Base-by-base conservation (phyloP, 2,113 vertebrate species). In the Ceyx melanurus region DNA sequence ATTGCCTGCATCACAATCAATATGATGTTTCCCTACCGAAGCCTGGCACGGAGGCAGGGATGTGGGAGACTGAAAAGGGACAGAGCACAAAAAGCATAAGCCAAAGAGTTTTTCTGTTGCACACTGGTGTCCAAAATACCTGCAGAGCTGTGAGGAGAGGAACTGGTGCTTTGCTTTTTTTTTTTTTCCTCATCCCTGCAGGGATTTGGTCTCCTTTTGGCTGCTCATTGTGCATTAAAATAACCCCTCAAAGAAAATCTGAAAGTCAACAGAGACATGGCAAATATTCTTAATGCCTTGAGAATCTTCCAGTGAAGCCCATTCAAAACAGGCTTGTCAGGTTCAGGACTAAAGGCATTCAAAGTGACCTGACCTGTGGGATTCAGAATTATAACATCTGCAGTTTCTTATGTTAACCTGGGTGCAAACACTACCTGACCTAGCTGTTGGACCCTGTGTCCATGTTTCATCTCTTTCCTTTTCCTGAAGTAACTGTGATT, bases 1-100 rank as follows among this genome's bases (percentile, higher is more conserved):
- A 97, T 92, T 96, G 95, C 95, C 91, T 96, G 89, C 93, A 96
- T 96, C 96, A 96, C 96, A 97, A 94, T 98, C 97, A 95, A 89
- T 97, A 97, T 54, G 73, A 95, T 97, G 96, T 96, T 97, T 96
- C 97, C 60, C 68, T 62, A 58, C 94, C 2, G 17, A 97, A 94
- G 66, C 73, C 90, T 87, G 74, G 73, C 56, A 56, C 20, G 11
- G 45, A 92, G 56, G 46, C 57, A 56, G 60, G 64, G 61, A 72
- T 48, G 53, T 75, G n/a, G 61, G 67, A 84, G 62, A 31, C 22
- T 37, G 23, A 48, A 87, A 93, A 91, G 84, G 88, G 67, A 61
- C 58, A 91, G 65, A 95, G 64, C 43, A 85, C 75, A 87, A 94
- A 73, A 95, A 91, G 56, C 78, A 73, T 73, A 86, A 95, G 56